Base-by-base conservation (phyloP, 2,888 invertebrate species). In the Phytoseiulus persimilis region DNA sequence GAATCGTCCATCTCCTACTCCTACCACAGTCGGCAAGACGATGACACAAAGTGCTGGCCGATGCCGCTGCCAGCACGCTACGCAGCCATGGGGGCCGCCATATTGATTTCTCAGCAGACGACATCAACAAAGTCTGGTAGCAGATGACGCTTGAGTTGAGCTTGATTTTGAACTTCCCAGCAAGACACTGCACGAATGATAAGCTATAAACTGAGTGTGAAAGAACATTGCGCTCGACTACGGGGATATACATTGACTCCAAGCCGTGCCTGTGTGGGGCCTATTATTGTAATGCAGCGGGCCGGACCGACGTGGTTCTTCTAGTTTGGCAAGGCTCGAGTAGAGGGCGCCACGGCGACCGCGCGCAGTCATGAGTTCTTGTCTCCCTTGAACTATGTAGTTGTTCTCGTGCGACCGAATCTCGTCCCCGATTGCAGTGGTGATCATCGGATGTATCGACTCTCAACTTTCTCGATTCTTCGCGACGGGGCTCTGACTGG, bases 21-120 rank as follows among this genome's bases (percentile, higher is more conserved):
- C 65, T 14, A 65, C 65, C 18, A 65, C 28, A 11, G 65, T 23
- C 65, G 65, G 18, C 65, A 23, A 65, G 65, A 65, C 65, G 65
- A 65, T 65, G 65, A 65, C 65, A 65, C 65, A 28, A 28, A 65
- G 28, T 28, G 65, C 11, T 65, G 28, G 65, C 65, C 28, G 65
- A 65, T 65, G 65, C 65, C 65, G 65, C 65, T 65, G 65, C 65
- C 65, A 65, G 28, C 65, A 14, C 65, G 65, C 23, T 65, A 23
- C 11, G 18, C 5, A 23, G 1, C 11, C 33, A 87, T 87, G 87
- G 87, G 32, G 33, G 87, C 39, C n/a, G 87, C 87, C 87, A 87
- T 87, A 23, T 87, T 87, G 87, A 3, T 87, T 87, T 65, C 1
- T 14, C 6, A 87, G 87, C 87, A 87, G 87, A 87, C 87, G 87